Conservation (phyloP, 53 echinoderm and acorn worm species). For the Echinometra lucunter region DNA sequence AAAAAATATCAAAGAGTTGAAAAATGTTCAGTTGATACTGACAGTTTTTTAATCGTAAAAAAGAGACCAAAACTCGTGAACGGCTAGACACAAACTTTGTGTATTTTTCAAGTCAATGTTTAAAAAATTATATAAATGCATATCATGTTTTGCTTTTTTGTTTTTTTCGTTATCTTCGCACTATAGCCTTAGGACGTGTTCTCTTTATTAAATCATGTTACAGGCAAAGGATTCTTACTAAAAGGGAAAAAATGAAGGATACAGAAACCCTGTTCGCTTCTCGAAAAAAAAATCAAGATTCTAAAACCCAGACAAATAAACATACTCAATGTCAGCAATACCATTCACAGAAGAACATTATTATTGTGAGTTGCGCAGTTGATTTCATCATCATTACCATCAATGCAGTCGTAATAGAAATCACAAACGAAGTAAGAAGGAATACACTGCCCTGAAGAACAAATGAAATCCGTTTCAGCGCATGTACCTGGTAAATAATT, state of each 20-base stretch:
- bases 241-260: neutral
- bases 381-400: neutral
- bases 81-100: too few relatives aligned
- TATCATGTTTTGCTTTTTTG: too few relatives aligned
- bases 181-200: too few relatives aligned
- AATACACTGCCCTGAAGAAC: neutral
- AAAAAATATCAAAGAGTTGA: too few relatives aligned
- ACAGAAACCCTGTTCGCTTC: neutral
- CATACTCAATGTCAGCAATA: neutral
- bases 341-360: neutral
- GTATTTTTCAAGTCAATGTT: too few relatives aligned
- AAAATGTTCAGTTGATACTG: too few relatives aligned
- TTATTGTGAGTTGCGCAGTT: constrained; percentile 12
- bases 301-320: neutral
- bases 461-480: neutral
- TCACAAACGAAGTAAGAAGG: constrained; percentile 37
- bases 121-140: too few relatives aligned
- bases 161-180: too few relatives aligned
- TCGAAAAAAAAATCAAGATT: neutral
- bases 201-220: too few relatives aligned
- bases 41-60: too few relatives aligned
- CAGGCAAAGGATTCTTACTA: neutral
- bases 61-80: too few relatives aligned
- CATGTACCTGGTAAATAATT: neutral
- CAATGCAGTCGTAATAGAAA: constrained; percentile 28